A percentile compares a stretch with the other conserved stretches of the same genome.
phyloP scores from a whole-genome alignment of 2,888 invertebrate genomes.

The Listrodromus nycthemerus region DNA sequence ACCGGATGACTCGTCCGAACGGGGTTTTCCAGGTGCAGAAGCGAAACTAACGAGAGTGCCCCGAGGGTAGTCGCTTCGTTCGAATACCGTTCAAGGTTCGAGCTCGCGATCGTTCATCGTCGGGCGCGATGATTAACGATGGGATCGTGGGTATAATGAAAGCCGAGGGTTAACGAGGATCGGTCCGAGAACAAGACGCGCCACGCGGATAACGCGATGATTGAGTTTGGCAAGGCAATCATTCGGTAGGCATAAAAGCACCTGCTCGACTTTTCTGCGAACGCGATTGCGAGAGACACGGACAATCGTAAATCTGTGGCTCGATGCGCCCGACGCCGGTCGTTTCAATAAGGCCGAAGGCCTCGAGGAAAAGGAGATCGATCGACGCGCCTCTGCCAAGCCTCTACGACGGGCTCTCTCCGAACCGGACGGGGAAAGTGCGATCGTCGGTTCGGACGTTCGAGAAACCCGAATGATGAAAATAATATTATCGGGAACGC shows the following conservation, averaged over 20 bases:
- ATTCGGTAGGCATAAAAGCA: neutral
- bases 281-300: neutral
- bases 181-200: neutral
- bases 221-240: constrained; percentile 16
- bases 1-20: too few species aligned
- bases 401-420: neutral
- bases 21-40: neutral
- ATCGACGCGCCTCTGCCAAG: neutral
- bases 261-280: constrained; percentile 1
- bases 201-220: neutral
- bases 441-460: neutral
- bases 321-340: neutral
- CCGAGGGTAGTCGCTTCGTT: neutral
- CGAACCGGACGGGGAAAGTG: neutral
- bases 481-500: neutral
- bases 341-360: neutral
- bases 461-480: neutral
- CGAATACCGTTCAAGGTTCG: neutral
- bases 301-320: constrained; percentile 1
- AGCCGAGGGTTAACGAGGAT: constrained; percentile 7
- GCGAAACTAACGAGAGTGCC: neutral
- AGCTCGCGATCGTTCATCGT: neutral
- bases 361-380: neutral
- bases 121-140: neutral
- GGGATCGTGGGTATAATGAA: neutral